These are phyloP conservation scores for Syndactyla subalaris DNA, from an alignment of 2,797 vertebrate species.

Conservation along the genomic window DNA sequence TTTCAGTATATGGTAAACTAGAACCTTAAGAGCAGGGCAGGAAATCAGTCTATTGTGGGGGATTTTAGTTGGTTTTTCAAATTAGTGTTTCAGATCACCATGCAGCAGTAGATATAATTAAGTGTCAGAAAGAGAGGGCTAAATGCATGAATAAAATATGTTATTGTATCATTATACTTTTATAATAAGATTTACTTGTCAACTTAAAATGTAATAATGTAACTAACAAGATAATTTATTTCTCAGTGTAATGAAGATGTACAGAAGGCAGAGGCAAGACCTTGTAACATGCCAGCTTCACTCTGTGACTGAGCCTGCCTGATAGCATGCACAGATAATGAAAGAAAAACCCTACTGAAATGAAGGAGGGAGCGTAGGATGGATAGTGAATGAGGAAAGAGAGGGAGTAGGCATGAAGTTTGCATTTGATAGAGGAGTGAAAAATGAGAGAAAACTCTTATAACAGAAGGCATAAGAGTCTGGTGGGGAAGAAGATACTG, in stretches of 20 bases:
- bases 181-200: conserved; percentile 75
- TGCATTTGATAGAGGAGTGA: background rate
- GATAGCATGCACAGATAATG: background rate
- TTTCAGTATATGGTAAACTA: conserved; percentile 20
- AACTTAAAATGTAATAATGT: conserved; percentile 64
- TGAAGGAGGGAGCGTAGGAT: background rate
- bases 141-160: conserved; percentile 53
- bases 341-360: background rate
- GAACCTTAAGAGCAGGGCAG: background rate
- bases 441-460: conserved; percentile 21
- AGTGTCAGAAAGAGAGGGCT: conserved; percentile 49
- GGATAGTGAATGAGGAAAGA: background rate
- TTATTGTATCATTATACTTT: conserved; percentile 68
- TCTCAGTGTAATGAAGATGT: conserved; percentile 47
- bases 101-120: conserved; percentile 60
- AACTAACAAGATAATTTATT: conserved; percentile 69
- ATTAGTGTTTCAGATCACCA: conserved; percentile 58
- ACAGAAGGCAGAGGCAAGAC: conserved; percentile 30
- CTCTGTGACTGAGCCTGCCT: background rate
- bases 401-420: background rate
- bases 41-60: background rate
- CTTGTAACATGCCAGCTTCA: conserved; percentile 45
- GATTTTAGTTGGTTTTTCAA: conserved; percentile 48
- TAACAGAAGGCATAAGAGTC: conserved; percentile 32
- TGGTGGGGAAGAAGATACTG: background rate